phyloP scores from a whole-genome alignment of 2,888 invertebrate genomes.

The Desoria tigrina region DNA sequence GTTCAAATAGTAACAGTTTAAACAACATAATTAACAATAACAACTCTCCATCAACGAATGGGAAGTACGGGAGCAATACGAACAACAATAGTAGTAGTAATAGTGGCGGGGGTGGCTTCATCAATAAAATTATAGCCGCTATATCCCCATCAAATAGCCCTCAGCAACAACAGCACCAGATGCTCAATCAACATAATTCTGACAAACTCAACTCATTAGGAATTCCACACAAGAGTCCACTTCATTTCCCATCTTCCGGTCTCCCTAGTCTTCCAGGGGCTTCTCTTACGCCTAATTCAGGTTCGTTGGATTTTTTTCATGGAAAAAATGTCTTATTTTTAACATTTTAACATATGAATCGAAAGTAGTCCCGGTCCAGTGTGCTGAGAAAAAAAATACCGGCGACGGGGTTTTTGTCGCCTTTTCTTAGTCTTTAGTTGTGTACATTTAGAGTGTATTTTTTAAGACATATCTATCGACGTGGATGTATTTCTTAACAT shows the following conservation, averaged over 20 bases:
- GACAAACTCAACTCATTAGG: conserved; percentile 7
- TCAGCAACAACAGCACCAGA: neutral
- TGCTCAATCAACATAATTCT: neutral
- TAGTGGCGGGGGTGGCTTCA: too few species aligned
- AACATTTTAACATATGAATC: too few species aligned
- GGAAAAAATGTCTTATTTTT: too few species aligned
- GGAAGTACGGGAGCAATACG: neutral
- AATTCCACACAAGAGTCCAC: conserved; percentile 2
- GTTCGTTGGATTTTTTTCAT: conserved; percentile 1
- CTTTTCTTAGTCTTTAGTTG: too few species aligned
- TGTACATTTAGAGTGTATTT: too few species aligned
- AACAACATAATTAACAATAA: neutral
- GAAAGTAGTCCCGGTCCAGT: too few species aligned
- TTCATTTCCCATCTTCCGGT: neutral
- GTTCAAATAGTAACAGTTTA: conserved; percentile 1
- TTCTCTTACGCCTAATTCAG: neutral
- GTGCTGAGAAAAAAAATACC: too few species aligned
- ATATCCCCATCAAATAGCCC: neutral
- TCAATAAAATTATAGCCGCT: neutral
- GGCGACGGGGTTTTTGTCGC: too few species aligned
- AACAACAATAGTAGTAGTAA: neutral
- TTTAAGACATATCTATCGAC: too few species aligned
- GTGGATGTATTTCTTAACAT: too few species aligned
- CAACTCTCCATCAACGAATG: neutral
- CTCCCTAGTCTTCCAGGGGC: conserved; percentile 6